phyloP scores from a whole-genome alignment of 2,113 vertebrate species.

The Copsychus sechellarum region DNA sequence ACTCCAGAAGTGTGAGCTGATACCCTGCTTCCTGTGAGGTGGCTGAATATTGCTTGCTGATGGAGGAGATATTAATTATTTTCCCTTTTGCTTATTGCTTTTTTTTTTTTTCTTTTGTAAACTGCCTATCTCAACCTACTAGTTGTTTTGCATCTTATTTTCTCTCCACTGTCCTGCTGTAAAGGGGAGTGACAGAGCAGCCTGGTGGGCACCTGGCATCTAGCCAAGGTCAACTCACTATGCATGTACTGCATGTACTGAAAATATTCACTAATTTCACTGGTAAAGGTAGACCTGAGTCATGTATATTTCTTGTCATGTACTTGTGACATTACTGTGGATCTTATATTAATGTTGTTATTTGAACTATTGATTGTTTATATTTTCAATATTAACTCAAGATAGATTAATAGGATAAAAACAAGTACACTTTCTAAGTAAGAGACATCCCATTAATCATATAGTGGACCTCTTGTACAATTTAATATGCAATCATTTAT shows the following conservation, averaged over 20 bases:
- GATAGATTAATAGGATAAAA: background rate
- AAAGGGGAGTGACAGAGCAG: background rate
- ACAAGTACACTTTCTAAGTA: background rate
- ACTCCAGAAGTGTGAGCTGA: background rate
- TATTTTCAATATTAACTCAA: background rate
- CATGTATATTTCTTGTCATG: rapidly evolving
- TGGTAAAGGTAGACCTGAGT: background rate
- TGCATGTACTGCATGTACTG: background rate
- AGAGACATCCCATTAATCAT: background rate
- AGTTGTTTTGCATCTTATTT: background rate
- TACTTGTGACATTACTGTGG: background rate
- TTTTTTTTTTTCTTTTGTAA: background rate
- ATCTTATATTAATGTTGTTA: background rate
- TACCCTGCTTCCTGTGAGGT: background rate
- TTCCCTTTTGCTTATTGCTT: background rate
- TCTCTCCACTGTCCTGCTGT: background rate
- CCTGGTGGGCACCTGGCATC: background rate
- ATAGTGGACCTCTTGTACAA: background rate
- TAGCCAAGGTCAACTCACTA: background rate
- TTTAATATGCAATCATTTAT: background rate
- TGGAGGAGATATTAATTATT: background rate
- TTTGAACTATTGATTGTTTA: background rate
- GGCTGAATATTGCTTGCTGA: background rate
- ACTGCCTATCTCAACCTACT: background rate
- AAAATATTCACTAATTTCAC: background rate